These are phyloP conservation scores for Anseranas semipalmata DNA, from an alignment of 2,113 vertebrate genomes.

Conservation along the genomic window DNA sequence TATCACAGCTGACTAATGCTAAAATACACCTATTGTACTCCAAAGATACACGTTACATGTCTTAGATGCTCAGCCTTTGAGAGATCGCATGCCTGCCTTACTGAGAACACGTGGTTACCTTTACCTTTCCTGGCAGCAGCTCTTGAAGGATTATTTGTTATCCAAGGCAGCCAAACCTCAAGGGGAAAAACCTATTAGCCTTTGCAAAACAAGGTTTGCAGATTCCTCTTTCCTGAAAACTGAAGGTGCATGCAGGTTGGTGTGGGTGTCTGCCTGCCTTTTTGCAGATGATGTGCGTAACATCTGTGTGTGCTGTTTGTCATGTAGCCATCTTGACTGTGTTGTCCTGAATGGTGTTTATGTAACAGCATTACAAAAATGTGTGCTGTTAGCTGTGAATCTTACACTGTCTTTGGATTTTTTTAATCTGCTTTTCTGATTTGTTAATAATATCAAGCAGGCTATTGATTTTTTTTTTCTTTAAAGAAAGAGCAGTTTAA, in stretches of 20 bases:
- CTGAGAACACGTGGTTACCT: background rate
- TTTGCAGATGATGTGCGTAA: rapidly evolving
- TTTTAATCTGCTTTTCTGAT: background rate
- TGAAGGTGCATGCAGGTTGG: background rate
- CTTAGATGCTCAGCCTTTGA: background rate
- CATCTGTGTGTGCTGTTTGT: background rate
- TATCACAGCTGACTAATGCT: background rate
- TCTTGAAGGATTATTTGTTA: background rate
- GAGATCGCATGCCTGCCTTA: background rate
- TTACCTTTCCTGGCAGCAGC: background rate
- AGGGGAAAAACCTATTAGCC: background rate
- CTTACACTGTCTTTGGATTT: background rate
- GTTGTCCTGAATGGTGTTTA: background rate
- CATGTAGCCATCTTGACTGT: background rate
- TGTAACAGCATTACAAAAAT: rapidly evolving
- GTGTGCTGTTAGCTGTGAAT: background rate
- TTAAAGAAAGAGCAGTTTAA: background rate
- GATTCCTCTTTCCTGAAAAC: background rate
- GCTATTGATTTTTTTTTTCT: background rate
- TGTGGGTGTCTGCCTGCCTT: background rate
- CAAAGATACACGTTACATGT: rapidly evolving
- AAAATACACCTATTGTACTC: background rate
- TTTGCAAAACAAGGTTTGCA: background rate
- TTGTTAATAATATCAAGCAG: background rate
- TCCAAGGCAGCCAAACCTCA: background rate